Conservation (phyloP, 2,797 vertebrate species). For the Bucorvus abyssinicus region DNA sequence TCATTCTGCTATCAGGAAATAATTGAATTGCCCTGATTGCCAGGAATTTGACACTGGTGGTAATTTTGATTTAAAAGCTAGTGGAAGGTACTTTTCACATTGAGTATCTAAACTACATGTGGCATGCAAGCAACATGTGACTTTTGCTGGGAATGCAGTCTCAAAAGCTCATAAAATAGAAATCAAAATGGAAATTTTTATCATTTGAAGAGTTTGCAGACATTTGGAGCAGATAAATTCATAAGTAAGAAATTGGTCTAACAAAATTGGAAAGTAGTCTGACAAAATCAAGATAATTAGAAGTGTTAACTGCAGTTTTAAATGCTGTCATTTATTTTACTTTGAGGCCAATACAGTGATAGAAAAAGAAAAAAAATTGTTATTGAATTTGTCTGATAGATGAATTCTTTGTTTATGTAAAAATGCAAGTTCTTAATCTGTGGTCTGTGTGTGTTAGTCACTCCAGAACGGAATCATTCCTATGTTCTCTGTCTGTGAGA, state of each 20-base stretch:
- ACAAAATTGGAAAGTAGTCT: not conserved
- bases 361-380: not conserved
- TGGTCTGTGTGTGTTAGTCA: not conserved
- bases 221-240: not conserved
- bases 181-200: not conserved
- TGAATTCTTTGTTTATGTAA: not conserved
- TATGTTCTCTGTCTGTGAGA: not conserved
- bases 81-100: not conserved
- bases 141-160: not conserved
- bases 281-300: not conserved
- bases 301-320: not conserved
- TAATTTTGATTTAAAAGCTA: conserved; percentile 31
- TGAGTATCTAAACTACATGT: not conserved
- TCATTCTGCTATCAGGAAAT: conserved; percentile 12
- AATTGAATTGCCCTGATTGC: conserved; percentile 7
- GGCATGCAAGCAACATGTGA: not conserved
- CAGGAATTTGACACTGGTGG: not conserved
- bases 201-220: not conserved
- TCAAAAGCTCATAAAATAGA: not conserved
- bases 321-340: not conserved
- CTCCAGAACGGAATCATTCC: not conserved
- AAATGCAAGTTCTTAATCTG: not conserved
- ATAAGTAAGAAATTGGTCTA: not conserved
- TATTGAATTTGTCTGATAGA: not conserved
- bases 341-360: not conserved